A percentile compares a stretch with the other conserved stretches of the same genome.
Conservation (phyloP, 1,140 invertebrate genomes). For the Micrasema longulum region DNA sequence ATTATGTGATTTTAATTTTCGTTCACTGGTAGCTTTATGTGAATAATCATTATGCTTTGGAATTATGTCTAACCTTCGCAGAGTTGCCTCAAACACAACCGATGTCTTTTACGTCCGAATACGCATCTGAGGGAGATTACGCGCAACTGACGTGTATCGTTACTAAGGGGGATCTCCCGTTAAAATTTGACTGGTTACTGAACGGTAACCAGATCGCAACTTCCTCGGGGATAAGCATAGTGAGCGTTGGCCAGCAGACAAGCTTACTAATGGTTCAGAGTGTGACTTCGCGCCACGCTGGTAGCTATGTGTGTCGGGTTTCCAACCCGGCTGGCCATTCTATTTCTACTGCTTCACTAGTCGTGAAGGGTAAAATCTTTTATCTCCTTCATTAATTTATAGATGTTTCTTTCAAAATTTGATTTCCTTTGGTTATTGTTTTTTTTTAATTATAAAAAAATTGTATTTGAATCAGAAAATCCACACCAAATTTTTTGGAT, state of each 20-base stretch:
- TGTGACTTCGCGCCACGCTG: conserved; percentile 72
- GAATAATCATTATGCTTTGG: conserved; percentile 31
- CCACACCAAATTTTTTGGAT: conserved; percentile 1
- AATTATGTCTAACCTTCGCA: conserved; percentile 49
- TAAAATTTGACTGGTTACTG: conserved; percentile 74
- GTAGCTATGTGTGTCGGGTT: conserved; percentile 76
- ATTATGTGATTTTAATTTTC: conserved; percentile 40
- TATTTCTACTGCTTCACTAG: conserved; percentile 49
- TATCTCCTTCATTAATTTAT: conserved; percentile 15
- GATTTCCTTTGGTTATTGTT: neutral
- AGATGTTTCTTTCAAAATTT: conserved; percentile 11
- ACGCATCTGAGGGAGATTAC: conserved; percentile 59
- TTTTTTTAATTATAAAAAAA: neutral
- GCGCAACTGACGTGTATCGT: conserved; percentile 70
- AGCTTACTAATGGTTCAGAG: conserved; percentile 74
- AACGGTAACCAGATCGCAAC: conserved; percentile 63
- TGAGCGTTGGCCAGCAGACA: conserved; percentile 67
- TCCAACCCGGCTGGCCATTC: conserved; percentile 70
- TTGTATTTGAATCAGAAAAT: neutral
- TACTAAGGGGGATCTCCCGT: conserved; percentile 76
- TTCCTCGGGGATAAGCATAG: conserved; percentile 65
- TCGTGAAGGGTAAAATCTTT: conserved; percentile 52
- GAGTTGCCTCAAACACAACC: conserved; percentile 53
- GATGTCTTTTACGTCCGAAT: conserved; percentile 55
- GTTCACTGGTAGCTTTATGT: conserved; percentile 37